These are phyloP conservation scores for Astyanax mexicanus DNA, from an alignment of 2,797 vertebrate genomes.

Conservation along the genomic window DNA sequence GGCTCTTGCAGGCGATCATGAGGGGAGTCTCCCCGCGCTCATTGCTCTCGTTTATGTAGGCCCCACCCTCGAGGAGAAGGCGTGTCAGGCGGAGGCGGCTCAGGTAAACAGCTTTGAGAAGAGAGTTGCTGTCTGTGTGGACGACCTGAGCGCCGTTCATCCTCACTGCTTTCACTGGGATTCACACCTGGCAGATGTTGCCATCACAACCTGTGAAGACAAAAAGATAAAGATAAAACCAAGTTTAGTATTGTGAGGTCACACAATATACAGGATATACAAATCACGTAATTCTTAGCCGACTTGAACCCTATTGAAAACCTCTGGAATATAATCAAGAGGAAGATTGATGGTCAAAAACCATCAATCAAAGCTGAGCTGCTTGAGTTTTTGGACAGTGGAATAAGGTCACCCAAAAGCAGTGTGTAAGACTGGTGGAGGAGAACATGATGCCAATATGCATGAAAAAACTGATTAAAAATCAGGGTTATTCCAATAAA, in stretches of 20 bases:
- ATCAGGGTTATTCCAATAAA: no score
- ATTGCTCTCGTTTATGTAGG: conserved; percentile 94
- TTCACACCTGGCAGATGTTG: background rate
- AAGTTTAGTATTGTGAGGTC: conserved; percentile 16
- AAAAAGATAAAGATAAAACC: background rate
- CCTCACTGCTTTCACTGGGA: conserved; percentile 14
- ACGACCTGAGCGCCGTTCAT: conserved; percentile 71
- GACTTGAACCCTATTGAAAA: no score
- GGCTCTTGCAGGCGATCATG: conserved; percentile 90
- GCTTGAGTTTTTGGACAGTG: no score
- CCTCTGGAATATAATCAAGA: no score
- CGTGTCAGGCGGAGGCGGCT: conserved; percentile 90
- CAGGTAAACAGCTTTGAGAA: conserved; percentile 90
- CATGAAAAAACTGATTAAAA: no score
- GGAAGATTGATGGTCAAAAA: no score
- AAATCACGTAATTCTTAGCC: no score
- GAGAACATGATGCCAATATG: no score
- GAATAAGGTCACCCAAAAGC: no score
- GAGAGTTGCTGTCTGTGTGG: conserved; percentile 82
- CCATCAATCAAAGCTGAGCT: no score
- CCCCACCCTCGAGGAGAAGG: conserved; percentile 89
- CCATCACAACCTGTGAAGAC: conserved; percentile 49
- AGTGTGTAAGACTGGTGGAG: no score
- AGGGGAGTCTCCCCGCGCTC: conserved; percentile 88
- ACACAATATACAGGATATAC: no score